Conservation (phyloP, 1,140 invertebrate genomes). For the Eupristina koningsbergeri region DNA sequence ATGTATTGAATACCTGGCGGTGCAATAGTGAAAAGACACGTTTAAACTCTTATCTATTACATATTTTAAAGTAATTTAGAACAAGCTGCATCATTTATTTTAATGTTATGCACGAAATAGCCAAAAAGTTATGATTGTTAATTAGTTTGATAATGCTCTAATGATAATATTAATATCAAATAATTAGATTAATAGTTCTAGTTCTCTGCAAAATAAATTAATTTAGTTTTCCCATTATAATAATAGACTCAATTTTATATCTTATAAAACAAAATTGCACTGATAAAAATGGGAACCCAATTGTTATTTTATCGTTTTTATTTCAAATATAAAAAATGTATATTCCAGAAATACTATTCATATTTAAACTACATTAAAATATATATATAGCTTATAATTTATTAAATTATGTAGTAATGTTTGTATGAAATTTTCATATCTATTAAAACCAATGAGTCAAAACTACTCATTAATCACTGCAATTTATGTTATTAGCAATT, state of each 20-base stretch:
- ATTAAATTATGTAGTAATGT: constrained; percentile 8
- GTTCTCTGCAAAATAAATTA: not conserved
- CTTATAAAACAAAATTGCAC: not conserved
- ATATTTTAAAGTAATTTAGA: constrained; percentile 19
- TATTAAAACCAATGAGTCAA: not conserved
- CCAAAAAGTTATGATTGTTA: not conserved
- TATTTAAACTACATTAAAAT: not conserved
- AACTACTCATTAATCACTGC: not conserved
- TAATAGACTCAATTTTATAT: too few species aligned
- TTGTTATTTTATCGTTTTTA: not conserved
- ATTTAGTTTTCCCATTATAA: not conserved
- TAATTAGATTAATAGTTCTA: too few species aligned
- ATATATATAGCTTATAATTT: not conserved
- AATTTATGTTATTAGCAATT: constrained; percentile 20
- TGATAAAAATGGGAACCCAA: not conserved
- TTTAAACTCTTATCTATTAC: constrained; percentile 6
- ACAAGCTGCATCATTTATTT: not conserved
- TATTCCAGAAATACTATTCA: not conserved
- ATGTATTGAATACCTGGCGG: not conserved
- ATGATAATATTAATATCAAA: not conserved
- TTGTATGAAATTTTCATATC: not conserved
- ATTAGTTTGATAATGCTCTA: not conserved
- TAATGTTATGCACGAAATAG: not conserved
- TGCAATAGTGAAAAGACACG: constrained; percentile 3
- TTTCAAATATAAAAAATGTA: not conserved